Evolutionary conservation across 2,797 vertebrate genomes (phyloP).

Genomic region (Xyrichtys novacula): DNA sequence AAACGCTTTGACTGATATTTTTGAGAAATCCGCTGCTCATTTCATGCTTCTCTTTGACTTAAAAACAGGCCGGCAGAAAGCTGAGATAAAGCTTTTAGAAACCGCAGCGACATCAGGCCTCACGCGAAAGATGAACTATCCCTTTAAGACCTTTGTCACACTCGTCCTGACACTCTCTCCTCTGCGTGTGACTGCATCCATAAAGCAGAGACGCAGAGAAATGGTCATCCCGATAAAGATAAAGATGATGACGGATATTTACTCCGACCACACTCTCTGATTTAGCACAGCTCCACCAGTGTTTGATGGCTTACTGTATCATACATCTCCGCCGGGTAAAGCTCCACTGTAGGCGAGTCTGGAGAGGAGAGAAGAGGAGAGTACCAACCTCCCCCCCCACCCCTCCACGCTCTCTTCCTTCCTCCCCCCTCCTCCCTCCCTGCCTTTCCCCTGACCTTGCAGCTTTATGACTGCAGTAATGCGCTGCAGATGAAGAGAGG

Average conservation of each 20-base stretch:
- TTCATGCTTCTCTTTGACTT: neutral
- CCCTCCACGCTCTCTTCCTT: neutral
- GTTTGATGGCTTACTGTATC: conserved; percentile 53
- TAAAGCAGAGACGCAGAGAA: conserved; percentile 37
- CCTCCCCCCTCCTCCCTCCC: neutral
- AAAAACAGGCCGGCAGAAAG: neutral
- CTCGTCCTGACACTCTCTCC: neutral
- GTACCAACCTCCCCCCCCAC: neutral
- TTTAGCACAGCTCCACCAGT: conserved; percentile 30
- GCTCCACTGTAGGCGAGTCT: conserved; percentile 48
- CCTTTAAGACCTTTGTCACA: conserved; percentile 17
- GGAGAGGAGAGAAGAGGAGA: conserved; percentile 11
- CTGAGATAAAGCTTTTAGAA: neutral
- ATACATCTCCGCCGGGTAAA: conserved; percentile 53
- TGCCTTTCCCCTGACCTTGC: conserved; percentile 78
- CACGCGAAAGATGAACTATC: neutral
- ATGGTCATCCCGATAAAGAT: conserved; percentile 19
- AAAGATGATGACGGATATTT: conserved; percentile 52
- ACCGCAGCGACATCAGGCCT: neutral
- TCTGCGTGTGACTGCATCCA: neutral
- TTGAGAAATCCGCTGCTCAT: neutral
- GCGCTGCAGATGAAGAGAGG: conserved; percentile 74
- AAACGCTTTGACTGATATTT: neutral
- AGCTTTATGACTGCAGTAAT: conserved; percentile 78
- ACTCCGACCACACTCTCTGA: conserved; percentile 44